These are phyloP conservation scores for Neogale vison DNA, from an alignment of 2,113 vertebrate genomes.

Conservation along the genomic window DNA sequence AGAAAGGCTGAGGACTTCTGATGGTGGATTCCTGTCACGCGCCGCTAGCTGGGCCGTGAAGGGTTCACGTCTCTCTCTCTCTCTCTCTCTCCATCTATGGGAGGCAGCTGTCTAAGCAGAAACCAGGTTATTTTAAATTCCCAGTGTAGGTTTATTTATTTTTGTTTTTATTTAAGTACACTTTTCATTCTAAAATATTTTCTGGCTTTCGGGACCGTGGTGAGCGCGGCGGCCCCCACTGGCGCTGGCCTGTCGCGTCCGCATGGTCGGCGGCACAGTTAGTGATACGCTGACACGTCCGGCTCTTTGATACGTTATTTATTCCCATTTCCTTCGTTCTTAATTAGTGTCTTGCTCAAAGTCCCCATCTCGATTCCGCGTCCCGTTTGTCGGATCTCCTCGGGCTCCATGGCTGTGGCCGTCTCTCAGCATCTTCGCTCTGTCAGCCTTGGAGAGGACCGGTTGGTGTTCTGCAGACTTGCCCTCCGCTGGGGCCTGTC, in stretches of 20 bases:
- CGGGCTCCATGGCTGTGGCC: accelerated
- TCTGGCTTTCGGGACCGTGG: no score
- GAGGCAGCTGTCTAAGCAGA: no score
- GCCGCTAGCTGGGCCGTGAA: background rate
- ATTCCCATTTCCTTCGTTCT: background rate
- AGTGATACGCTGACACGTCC: accelerated
- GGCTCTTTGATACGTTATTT: accelerated
- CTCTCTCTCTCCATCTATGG: background rate
- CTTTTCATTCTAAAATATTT: background rate
- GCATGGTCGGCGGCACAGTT: accelerated
- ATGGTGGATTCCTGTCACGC: background rate
- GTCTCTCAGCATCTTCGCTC: no score
- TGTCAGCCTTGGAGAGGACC: accelerated
- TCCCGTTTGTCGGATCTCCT: no score
- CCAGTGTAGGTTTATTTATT: no score
- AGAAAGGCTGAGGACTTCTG: background rate
- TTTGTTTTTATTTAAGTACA: background rate
- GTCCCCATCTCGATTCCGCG: background rate
- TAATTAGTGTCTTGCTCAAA: accelerated
- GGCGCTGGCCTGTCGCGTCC: accelerated
- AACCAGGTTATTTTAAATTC: background rate
- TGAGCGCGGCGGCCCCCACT: background rate
- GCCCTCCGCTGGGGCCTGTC: accelerated
- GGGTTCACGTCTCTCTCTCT: background rate
- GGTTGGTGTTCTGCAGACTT: accelerated